Conservation (phyloP, 2,113 vertebrate genomes). For the Hypomesus transpacificus region DNA sequence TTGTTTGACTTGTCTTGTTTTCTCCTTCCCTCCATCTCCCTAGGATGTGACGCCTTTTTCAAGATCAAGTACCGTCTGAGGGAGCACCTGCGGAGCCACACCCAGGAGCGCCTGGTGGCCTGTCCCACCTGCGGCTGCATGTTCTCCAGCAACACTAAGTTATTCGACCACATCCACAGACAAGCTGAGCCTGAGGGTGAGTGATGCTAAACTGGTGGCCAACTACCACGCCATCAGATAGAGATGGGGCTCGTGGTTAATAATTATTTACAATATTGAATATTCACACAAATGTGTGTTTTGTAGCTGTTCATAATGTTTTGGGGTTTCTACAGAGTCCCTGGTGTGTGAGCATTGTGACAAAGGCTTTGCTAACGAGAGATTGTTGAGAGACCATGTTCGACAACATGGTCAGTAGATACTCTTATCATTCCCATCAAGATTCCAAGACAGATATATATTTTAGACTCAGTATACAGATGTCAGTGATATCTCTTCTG, state of each 20-base stretch:
- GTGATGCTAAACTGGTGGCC: background rate
- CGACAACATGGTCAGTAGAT: conserved; percentile 61
- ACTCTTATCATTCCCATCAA: background rate
- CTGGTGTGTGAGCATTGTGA: conserved; percentile 71
- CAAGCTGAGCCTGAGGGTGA: conserved; percentile 72
- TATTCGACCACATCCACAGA: conserved; percentile 72
- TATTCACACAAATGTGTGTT: too few species aligned
- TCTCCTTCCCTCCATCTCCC: conserved; percentile 6
- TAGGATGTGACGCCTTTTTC: conserved; percentile 65
- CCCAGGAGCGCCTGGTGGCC: conserved; percentile 65
- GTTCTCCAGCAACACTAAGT: conserved; percentile 73
- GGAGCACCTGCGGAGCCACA: conserved; percentile 70
- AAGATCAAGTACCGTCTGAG: conserved; percentile 69
- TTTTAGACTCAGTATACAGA: background rate
- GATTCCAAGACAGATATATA: background rate
- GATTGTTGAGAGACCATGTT: conserved; percentile 67
- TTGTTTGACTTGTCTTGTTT: background rate
- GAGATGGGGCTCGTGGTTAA: background rate
- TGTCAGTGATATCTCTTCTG: background rate
- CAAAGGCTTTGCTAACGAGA: conserved; percentile 74
- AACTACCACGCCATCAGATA: too few species aligned
- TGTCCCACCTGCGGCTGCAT: conserved; percentile 71
- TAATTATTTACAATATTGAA: too few species aligned
- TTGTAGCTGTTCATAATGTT: background rate
- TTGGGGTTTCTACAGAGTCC: conserved; percentile 56